Evolutionary conservation across 2,797 vertebrate genomes (phyloP).

Genomic region (Bovichtus variegatus): DNA sequence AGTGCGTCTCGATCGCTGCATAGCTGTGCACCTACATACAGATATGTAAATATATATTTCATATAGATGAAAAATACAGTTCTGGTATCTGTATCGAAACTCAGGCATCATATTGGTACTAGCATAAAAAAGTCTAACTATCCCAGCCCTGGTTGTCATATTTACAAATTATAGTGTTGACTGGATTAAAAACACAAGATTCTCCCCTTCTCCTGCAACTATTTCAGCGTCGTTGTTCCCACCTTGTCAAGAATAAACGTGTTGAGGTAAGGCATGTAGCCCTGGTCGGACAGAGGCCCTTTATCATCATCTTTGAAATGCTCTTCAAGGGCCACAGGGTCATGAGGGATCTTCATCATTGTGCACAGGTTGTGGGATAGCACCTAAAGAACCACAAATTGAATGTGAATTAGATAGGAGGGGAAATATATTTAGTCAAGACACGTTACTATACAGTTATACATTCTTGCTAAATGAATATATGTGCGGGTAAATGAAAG

Average conservation of each 20-base stretch:
- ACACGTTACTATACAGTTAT: neutral
- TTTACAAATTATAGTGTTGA: neutral
- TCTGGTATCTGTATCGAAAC: neutral
- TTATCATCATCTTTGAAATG: conserved; percentile 95
- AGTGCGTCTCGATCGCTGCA: neutral
- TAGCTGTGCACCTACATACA: neutral
- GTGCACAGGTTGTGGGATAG: conserved; percentile 97
- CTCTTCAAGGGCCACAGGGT: conserved; percentile 93
- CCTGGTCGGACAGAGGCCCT: conserved; percentile 95
- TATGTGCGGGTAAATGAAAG: neutral
- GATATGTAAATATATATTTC: no score
- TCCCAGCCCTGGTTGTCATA: neutral
- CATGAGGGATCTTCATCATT: conserved; percentile 93
- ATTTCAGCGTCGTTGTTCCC: conserved; percentile 3
- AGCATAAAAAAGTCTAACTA: neutral
- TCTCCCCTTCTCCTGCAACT: neutral
- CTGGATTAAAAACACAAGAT: neutral
- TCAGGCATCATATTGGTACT: neutral
- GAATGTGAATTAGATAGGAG: neutral
- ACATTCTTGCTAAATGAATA: neutral
- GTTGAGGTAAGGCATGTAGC: conserved; percentile 99
- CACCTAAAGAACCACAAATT: conserved; percentile 83
- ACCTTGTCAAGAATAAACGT: conserved; percentile 98
- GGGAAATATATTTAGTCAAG: neutral
- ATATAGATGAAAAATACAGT: neutral